Conservation (phyloP, 1,140 invertebrate species). For the Micrasema longulum region DNA sequence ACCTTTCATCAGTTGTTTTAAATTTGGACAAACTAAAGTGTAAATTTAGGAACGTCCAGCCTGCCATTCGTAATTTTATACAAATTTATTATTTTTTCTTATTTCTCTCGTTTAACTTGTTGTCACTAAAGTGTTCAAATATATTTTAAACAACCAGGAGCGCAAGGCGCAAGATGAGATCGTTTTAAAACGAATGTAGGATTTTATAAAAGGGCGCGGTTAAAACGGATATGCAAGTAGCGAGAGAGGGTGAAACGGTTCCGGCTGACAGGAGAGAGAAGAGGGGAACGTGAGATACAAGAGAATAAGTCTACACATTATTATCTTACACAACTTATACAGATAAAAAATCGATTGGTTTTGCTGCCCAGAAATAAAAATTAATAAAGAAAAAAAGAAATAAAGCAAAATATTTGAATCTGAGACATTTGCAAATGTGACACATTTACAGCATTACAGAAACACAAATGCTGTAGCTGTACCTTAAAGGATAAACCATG, state of each 20-base stretch:
- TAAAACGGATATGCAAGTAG: neutral
- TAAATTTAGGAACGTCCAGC: no score
- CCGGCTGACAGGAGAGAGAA: slow-evolving; percentile 12
- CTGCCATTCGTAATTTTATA: neutral
- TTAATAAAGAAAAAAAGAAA: no score
- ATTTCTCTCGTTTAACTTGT: neutral
- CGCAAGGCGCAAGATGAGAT: neutral
- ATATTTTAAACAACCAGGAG: neutral
- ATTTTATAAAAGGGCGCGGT: slow-evolving; percentile 9
- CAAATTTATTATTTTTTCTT: neutral
- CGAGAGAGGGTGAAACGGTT: slow-evolving; percentile 11
- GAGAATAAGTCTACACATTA: neutral
- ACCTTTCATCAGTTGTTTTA: no score
- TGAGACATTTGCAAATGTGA: no score
- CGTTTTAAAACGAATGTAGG: neutral
- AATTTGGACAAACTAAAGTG: no score
- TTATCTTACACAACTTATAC: neutral
- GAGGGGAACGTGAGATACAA: slow-evolving; percentile 8
- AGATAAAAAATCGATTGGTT: no score
- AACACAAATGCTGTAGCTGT: no score
- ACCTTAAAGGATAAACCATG: no score
- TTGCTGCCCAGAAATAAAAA: no score
- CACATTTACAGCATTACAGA: no score
- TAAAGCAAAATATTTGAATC: no score
- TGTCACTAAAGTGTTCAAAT: neutral